Base-by-base conservation (phyloP, 2,113 vertebrate genomes). In the Vulpes lagopus region DNA sequence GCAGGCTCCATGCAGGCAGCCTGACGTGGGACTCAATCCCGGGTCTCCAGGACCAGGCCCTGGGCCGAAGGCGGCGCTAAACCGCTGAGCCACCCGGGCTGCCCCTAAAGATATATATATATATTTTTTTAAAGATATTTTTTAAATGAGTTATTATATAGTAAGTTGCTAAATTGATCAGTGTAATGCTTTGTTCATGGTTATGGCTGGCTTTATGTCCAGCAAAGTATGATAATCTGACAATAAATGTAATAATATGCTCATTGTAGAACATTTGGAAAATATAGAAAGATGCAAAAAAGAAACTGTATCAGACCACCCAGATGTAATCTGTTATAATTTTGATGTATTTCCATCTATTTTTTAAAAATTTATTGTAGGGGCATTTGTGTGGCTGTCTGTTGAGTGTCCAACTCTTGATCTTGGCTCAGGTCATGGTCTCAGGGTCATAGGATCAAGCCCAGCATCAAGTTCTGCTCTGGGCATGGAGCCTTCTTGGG, bases 291-390 rank as follows among this genome's bases (percentile, higher is more conserved):
- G 23, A 64, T 57, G 22, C 23, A 38, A 86, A 94, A 71, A 78
- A 25, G 76, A 65, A 85, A 38, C 86, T 62, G 15, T 85, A 76
- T 88, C n/a, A 94, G 49, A 60, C 38, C 25, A 88, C 71, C 65
- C 32, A 96, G 71, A 92, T 15, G 49, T 81, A 81, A 55, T 79
- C 12, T 84, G 7, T 94, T 96, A 91, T 94, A 32, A 89, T 93
- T 91, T 93, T 95, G 38, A 43, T 88, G 9, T 60, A 91, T 84
- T 84, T 91, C 20, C 11, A 38, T 78, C n/a, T 87, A 64, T 30
- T 94, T 80, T 91, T 93, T 30, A 55, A 81, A 67, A 32, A 73
- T 8, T 82, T 85, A 62, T 32, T 69, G 23, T 76, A 49, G 43
- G 73, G 25, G 23, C 25, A 2, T 20, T 20, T 73, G 71, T 35